These are phyloP conservation scores for Campylomormyrus numenius DNA, from an alignment of 2,113 vertebrate genomes.

Conservation along the genomic window DNA sequence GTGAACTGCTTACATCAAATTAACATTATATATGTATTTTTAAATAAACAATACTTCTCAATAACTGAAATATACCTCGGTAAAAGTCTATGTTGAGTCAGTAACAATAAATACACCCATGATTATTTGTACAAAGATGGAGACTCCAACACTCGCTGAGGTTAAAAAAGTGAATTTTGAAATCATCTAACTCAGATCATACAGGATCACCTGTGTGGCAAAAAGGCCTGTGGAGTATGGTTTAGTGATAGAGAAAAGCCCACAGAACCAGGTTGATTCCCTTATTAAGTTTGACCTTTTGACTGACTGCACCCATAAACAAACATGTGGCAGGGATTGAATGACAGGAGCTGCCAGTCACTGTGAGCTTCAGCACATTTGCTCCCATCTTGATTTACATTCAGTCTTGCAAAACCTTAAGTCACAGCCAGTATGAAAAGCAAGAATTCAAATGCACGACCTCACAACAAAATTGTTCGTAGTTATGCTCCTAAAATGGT, in stretches of 20 bases:
- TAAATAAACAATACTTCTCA: neutral
- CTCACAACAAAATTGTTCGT: neutral
- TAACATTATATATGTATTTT: neutral
- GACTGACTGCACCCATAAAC: neutral
- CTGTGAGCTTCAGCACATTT: conserved; percentile 13
- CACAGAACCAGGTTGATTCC: neutral
- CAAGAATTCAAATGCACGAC: neutral
- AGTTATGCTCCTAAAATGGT: neutral
- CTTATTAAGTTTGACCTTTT: neutral
- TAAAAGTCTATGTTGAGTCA: neutral
- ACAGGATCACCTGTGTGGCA: neutral
- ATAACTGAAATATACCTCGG: neutral
- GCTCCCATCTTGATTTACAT: neutral
- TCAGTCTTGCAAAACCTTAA: neutral
- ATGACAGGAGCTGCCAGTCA: neutral
- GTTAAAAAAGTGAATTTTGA: neutral
- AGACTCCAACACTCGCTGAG: neutral
- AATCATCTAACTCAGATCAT: neutral
- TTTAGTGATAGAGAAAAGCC: neutral
- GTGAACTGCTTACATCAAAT: neutral
- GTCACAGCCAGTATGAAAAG: neutral
- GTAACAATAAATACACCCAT: neutral
- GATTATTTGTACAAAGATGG: neutral
- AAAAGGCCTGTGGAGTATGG: neutral
- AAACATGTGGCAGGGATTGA: neutral